Evolutionary conservation across 2,113 vertebrate genomes (phyloP).

Genomic region (Saimiri boliviensis): DNA sequence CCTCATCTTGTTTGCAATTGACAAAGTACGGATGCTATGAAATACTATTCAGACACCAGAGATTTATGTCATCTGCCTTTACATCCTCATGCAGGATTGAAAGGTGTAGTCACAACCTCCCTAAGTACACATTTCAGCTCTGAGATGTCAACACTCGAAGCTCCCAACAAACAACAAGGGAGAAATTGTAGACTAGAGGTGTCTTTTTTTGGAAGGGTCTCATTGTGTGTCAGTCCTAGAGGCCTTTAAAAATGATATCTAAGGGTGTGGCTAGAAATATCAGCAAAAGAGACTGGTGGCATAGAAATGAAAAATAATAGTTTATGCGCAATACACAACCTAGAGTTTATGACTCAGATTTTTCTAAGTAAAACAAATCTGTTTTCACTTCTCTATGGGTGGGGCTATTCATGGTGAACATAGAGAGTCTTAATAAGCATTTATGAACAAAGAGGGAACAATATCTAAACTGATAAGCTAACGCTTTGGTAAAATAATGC

Average conservation of each 20-base stretch:
- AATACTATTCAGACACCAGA: conserved; percentile 48
- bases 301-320: conserved; percentile 30
- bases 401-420: background rate
- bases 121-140: conserved; percentile 54
- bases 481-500: background rate
- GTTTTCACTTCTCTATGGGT: background rate
- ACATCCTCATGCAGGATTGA: conserved; percentile 20
- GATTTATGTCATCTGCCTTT: conserved; percentile 53
- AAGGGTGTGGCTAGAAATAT: conserved; percentile 24
- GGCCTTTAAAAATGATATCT: background rate
- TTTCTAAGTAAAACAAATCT: background rate
- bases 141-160: conserved; percentile 60
- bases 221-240: conserved; percentile 5
- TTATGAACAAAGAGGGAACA: background rate
- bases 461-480: background rate
- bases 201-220: background rate
- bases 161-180: conserved; percentile 52
- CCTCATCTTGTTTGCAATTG: conserved; percentile 40
- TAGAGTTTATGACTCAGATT: background rate
- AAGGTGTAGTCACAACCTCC: conserved; percentile 13
- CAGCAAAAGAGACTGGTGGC: background rate
- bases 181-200: conserved; percentile 2
- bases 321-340: background rate
- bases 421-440: background rate
- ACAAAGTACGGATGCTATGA: conserved; percentile 34